Base-by-base conservation (phyloP, 2,797 vertebrate genomes). In the Morelia viridis region DNA sequence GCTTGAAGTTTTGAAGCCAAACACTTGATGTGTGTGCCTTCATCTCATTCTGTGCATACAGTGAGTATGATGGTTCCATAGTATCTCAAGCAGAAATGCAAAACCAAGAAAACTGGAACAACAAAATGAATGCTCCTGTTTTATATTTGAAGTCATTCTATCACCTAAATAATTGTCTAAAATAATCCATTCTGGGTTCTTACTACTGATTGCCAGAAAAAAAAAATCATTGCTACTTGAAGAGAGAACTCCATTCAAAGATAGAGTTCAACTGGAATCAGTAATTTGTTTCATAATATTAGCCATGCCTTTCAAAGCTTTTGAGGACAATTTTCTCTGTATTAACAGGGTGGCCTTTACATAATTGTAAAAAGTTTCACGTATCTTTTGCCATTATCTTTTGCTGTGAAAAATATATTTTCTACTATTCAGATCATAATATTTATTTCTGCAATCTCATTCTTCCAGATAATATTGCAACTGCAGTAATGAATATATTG, bases 191-290 rank as follows among this genome's bases (percentile, higher is more conserved):
- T 57, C 46, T 56, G 87, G 88, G 60, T 24, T 84, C 71, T 22
- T 50, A 91, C 1, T 88, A 64, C 2, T 88, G 24, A 8, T n/a
- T 88, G 86, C 60, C 60, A 92, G 15, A 13, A 65, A 10, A 92
- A 24, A 89, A 22, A 83, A 60, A 88, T 91, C 35, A 86, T 56
- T 89, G 35, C 53, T 57, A 89, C 17, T 53, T 89, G 68, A 91
- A 92, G 46, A 62, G 31, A 93, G 31, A 26, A 31, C 10, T 11
- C 53, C 13, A 76, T 90, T 85, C 60, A 86, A 88, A 17, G 41
- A 80, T 71, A 58, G 68, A 92, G 61, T 8, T 64, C 58, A 88
- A 24, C 2, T 88, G 65, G 28, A 92, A 92, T 35, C 65, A 92
- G 65, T 26, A 87, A 26, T 12, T 93, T 60, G 1, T 76, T 65